Evolutionary conservation across 1,140 invertebrate species (phyloP).

Genomic region (Laupala kohalensis): DNA sequence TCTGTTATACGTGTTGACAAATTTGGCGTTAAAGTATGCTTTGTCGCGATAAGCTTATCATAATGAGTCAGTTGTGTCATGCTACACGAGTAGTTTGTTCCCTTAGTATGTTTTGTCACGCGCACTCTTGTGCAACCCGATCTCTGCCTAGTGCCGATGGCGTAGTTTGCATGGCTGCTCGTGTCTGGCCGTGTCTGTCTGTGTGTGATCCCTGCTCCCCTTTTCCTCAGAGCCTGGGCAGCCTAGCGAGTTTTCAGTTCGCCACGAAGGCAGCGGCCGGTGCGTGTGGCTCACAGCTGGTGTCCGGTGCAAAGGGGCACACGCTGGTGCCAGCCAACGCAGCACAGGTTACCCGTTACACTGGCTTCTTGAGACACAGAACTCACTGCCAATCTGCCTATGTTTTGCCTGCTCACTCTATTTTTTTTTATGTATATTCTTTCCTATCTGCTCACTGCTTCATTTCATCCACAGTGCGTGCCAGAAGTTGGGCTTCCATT

Average conservation of each 20-base stretch:
- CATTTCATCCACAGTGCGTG: too few species aligned
- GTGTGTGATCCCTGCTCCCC: neutral
- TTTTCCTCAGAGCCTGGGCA: slow-evolving; percentile 8
- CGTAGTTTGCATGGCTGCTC: too few species aligned
- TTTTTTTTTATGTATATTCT: neutral
- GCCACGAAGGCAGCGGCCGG: slow-evolving; percentile 1
- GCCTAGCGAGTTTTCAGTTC: slow-evolving; percentile 12
- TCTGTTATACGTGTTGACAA: too few species aligned
- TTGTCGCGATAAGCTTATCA: too few species aligned
- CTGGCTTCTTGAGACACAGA: neutral
- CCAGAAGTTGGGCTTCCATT: neutral
- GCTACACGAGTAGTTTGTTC: too few species aligned
- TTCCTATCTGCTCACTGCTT: neutral
- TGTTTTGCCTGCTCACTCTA: neutral
- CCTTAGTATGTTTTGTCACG: too few species aligned
- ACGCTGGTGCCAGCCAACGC: neutral
- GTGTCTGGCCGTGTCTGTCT: too few species aligned
- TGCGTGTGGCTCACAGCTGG: neutral
- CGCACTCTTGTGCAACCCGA: too few species aligned
- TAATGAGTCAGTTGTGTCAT: too few species aligned
- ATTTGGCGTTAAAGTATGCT: too few species aligned
- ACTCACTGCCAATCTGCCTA: neutral
- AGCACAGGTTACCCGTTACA: slow-evolving; percentile 7
- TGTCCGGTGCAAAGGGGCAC: neutral
- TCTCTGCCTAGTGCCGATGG: too few species aligned